Base-by-base conservation (phyloP, 2,797 vertebrate species). In the Chloroceryle amazona region DNA sequence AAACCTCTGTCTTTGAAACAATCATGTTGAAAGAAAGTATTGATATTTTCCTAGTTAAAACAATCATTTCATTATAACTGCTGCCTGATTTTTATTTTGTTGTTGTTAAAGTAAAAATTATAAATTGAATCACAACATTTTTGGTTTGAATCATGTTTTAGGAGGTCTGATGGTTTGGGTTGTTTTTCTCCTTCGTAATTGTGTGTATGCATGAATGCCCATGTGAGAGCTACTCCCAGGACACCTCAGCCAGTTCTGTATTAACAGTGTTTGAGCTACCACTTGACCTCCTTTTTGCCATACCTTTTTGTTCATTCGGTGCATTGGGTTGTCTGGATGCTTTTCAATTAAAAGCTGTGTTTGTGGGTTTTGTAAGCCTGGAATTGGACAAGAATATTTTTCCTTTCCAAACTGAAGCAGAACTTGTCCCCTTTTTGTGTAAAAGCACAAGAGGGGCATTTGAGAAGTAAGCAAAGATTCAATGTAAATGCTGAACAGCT, bases 201-300 rank as follows among this genome's bases (percentile, higher is more conserved):
- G 57, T 10, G 54, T 0, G 0, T 92, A 86, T 95, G 25, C 60
- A 41, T 79, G 42, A 35, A n/a, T 60, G 66, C 70, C 60, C 44
- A 9, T 28, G 13, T 91, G 80, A 70, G 52, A 81, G 22, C 62
- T 76, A 58, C 82, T 95, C 73, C 80, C 73, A 29, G 55, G 44
- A 54, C 66, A 65, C 72, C 44, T 83, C 79, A 88, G 57, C 41
- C 16, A 78, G 63, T 2, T 0, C 46, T 82, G 7, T 46, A 6
- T 78, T 73, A 85, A 80, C 63, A 81, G 57, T 5, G 0, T 86
- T 75, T 85, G 44, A 79, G 67, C 54, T 90, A 31, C 58, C 55
- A 63, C 84, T 68, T 86, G 84, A 81, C 47, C 76, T 91, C 55
- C 31, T 93, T 97, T 91, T 86, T 75, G 58, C 73, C 6, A 1